Evolutionary conservation across 2,797 vertebrate species (phyloP).

Genomic region (Muscicapa striata): DNA sequence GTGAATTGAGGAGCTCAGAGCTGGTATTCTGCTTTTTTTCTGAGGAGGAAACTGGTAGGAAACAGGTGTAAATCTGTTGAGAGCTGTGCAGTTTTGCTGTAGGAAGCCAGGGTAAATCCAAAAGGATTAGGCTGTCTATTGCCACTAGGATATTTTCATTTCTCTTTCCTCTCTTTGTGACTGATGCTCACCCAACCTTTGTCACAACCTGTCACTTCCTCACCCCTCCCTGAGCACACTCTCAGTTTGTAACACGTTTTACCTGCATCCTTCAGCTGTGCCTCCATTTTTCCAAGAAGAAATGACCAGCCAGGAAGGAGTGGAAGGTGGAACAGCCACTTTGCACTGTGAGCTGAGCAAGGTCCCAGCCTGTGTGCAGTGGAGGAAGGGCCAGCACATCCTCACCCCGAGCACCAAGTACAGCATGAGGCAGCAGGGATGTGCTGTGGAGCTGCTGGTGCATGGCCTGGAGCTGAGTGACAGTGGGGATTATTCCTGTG

Average conservation of each 20-base stretch:
- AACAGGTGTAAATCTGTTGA: neutral
- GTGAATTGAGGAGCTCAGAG: neutral
- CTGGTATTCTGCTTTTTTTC: neutral
- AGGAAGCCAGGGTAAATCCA: neutral
- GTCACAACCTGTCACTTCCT: neutral
- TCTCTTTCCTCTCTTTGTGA: neutral
- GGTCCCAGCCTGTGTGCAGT: constrained; percentile 71
- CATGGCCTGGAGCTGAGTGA: neutral
- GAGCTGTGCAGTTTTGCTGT: neutral
- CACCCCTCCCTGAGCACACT: neutral
- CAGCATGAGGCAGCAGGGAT: constrained; percentile 78
- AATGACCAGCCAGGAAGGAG: constrained; percentile 48
- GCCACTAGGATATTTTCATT: neutral
- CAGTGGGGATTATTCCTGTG: constrained; percentile 58
- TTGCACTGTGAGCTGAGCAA: constrained; percentile 73
- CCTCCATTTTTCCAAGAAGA: constrained; percentile 70
- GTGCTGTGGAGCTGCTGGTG: constrained; percentile 70
- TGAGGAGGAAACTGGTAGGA: neutral
- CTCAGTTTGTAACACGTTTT: neutral
- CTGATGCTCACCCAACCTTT: neutral
- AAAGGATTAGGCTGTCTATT: neutral
- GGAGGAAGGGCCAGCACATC: constrained; percentile 76
- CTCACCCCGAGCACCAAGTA: constrained; percentile 72
- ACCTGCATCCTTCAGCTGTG: constrained; percentile 39
- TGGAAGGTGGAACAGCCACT: constrained; percentile 30